These are phyloP conservation scores for Xanthia togata DNA, from an alignment of 2,888 invertebrate genomes.

Conservation along the genomic window DNA sequence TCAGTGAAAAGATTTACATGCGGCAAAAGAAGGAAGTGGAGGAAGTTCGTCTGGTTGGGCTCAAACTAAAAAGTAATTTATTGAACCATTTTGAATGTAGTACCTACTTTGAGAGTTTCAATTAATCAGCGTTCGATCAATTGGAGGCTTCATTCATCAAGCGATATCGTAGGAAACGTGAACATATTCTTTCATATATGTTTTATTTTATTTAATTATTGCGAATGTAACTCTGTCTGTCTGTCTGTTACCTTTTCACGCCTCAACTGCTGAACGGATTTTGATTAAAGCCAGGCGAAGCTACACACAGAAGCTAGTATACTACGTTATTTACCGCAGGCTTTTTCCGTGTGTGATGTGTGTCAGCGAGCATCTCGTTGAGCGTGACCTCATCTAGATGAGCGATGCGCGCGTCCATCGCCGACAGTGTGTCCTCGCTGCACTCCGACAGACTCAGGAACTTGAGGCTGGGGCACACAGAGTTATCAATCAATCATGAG, in stretches of 20 bases:
- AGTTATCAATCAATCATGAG: neutral
- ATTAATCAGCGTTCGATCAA: neutral
- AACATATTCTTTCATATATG: neutral
- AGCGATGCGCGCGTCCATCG: constrained; percentile 71
- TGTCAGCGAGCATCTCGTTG: constrained; percentile 73
- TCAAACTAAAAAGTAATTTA: neutral
- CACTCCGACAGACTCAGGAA: constrained; percentile 90
- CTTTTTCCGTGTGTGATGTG: constrained; percentile 76
- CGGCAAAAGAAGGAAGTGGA: neutral
- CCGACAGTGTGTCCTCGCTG: constrained; percentile 75
- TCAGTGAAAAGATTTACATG: neutral
- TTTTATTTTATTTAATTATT: neutral
- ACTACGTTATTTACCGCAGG: constrained; percentile 65
- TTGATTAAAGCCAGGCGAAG: neutral
- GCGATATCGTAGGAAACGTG: neutral
- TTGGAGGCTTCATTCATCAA: neutral
- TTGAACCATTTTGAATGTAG: constrained; percentile 1
- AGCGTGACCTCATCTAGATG: constrained; percentile 75
- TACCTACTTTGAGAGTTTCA: neutral
- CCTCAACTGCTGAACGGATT: neutral
- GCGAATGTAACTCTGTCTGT: neutral
- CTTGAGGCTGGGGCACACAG: constrained; percentile 87
- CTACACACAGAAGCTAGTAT: neutral
- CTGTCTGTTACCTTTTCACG: neutral
- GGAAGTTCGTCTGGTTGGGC: no score